Evolutionary conservation across 2,888 invertebrate genomes (phyloP).

Genomic region (Ashinkailepas kermadecensis): DNA sequence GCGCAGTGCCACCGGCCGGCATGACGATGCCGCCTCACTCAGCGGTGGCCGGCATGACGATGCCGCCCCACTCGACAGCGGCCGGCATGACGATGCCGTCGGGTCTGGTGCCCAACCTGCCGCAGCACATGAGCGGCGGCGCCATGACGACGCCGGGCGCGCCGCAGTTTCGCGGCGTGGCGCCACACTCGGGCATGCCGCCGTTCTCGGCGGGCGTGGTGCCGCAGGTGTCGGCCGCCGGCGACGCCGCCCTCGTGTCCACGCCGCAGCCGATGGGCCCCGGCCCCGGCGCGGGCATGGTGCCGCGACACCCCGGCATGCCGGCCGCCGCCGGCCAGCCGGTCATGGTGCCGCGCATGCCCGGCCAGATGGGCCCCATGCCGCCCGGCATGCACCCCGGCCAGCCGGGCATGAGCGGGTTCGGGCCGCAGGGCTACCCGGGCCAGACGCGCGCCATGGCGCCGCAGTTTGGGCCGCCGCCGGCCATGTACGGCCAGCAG

Average conservation of each 20-base stretch:
- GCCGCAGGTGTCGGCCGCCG: background rate
- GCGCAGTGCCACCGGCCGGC: background rate
- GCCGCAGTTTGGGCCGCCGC: conserved; percentile 10
- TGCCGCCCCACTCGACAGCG: background rate
- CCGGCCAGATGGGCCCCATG: background rate
- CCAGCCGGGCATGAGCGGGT: conserved; percentile 5
- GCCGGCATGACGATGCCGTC: background rate
- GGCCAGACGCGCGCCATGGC: conserved; percentile 19
- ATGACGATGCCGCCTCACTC: background rate
- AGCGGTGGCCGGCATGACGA: background rate
- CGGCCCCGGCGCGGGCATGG: background rate
- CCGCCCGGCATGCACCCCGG: background rate
- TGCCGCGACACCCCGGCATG: background rate
- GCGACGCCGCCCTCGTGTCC: background rate
- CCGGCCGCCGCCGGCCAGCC: background rate
- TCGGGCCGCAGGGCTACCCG: conserved; percentile 19
- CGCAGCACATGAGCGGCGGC: too few relatives aligned
- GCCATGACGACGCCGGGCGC: background rate
- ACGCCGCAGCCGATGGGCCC: background rate
- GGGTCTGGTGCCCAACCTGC: too few relatives aligned
- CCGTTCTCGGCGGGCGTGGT: background rate
- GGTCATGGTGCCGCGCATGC: background rate
- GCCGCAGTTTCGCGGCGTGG: background rate
- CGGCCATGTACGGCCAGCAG: background rate
- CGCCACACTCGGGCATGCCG: background rate